A percentile compares a stretch with the other conserved stretches of the same genome.
phyloP scores from a whole-genome alignment of 2,797 vertebrate species.

The Anguilla pacifica region DNA sequence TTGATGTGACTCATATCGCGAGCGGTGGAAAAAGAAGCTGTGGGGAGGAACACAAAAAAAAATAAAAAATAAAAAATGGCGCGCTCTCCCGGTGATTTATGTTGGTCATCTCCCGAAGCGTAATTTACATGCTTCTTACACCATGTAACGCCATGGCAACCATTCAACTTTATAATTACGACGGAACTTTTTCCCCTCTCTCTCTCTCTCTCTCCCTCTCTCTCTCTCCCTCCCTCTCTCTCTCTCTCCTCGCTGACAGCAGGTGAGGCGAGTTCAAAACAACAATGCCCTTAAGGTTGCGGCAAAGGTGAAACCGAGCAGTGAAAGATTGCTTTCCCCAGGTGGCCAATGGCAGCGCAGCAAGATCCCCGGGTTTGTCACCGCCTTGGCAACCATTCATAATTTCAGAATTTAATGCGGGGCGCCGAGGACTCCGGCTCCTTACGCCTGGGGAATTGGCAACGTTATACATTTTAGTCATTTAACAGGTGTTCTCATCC shows the following conservation, averaged over 20 bases:
- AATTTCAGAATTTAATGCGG: constrained; percentile 3
- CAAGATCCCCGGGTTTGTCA: neutral
- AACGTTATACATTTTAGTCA: neutral
- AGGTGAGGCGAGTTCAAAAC: constrained; percentile 23
- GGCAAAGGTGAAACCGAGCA: constrained; percentile 1
- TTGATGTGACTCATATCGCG: neutral
- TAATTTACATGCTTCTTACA: constrained; percentile 24
- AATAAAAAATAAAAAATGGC: neutral
- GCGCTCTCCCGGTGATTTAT: constrained; percentile 14
- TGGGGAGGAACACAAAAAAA: neutral
- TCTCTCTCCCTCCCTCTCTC: neutral
- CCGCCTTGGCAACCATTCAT: constrained; percentile 20
- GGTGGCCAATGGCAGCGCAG: neutral
- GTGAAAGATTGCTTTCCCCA: neutral
- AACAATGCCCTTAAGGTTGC: constrained; percentile 13
- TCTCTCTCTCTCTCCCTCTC: constrained; percentile 5
- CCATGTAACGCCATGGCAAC: constrained; percentile 12
- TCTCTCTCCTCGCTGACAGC: neutral
- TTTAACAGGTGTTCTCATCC: neutral
- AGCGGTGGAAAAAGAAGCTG: neutral
- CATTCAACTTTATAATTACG: constrained; percentile 36
- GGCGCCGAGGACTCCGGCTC: neutral
- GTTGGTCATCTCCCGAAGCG: neutral
- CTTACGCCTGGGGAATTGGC: neutral
- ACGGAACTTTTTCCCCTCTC: constrained; percentile 16